phyloP scores from a whole-genome alignment of 2,113 vertebrate species.

The Porphyrio hochstetteri region DNA sequence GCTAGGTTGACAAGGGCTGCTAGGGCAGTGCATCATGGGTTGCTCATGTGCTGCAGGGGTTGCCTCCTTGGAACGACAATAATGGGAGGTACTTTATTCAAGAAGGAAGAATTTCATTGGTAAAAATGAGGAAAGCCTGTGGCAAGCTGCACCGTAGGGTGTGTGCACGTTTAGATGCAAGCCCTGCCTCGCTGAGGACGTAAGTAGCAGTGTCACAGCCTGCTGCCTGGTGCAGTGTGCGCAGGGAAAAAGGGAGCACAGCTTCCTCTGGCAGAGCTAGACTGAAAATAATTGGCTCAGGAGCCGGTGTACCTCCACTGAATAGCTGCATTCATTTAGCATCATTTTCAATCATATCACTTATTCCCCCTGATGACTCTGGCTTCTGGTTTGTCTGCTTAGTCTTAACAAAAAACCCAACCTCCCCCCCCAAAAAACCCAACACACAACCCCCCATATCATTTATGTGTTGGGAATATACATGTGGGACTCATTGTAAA shows the following conservation, averaged over 20 bases:
- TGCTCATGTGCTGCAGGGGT: not conserved
- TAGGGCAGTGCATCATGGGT: not conserved
- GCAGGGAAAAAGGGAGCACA: not conserved
- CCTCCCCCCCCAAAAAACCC: too few species aligned
- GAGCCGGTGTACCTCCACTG: not conserved
- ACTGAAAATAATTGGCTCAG: not conserved
- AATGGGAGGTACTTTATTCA: not conserved
- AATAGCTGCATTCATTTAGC: not conserved
- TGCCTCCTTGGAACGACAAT: not conserved
- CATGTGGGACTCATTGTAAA: not conserved
- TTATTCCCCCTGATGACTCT: not conserved
- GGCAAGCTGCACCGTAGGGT: not conserved
- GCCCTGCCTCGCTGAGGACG: not conserved
- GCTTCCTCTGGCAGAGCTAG: not conserved
- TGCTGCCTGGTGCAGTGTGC: not conserved
- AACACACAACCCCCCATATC: not conserved
- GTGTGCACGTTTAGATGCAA: not conserved
- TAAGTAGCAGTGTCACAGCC: not conserved
- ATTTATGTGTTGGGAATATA: not conserved
- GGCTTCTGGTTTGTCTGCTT: not conserved
- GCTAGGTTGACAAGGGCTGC: too few species aligned
- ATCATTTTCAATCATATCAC: not conserved
- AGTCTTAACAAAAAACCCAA: not conserved
- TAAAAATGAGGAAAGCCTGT: not conserved
- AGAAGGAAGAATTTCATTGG: not conserved